Evolutionary conservation across 2,888 invertebrate species (phyloP).

Genomic region (Lithophane semibrunnea): DNA sequence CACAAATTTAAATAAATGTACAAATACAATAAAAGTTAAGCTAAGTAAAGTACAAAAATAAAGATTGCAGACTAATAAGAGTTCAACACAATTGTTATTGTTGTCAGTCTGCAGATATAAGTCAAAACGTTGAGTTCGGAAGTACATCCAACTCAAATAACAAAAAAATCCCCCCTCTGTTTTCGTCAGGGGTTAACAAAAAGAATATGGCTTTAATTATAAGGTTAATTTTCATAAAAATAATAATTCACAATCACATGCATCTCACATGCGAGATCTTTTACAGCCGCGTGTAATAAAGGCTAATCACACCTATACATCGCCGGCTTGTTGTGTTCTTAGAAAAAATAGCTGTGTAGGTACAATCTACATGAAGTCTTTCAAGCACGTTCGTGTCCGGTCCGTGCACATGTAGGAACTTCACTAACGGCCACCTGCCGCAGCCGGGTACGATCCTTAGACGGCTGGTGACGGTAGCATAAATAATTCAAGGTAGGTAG

Average conservation of each 20-base stretch:
- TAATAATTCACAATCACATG: constrained; percentile 1
- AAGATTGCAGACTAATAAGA: not conserved
- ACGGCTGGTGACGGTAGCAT: too few species aligned
- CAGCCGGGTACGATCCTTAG: not conserved
- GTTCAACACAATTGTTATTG: not conserved
- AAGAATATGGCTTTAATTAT: not conserved
- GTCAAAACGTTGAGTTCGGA: not conserved
- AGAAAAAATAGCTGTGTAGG: not conserved
- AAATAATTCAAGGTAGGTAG: too few species aligned
- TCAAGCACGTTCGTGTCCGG: not conserved
- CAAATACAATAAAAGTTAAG: not conserved
- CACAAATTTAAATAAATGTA: not conserved
- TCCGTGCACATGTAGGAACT: not conserved
- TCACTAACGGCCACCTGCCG: not conserved
- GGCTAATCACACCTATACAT: not conserved
- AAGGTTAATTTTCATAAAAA: not conserved
- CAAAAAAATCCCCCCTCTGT: not conserved
- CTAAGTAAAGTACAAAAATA: not conserved
- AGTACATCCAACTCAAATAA: not conserved
- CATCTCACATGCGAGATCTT: not conserved
- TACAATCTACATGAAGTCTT: not conserved
- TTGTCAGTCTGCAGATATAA: not conserved
- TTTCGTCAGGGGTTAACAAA: not conserved
- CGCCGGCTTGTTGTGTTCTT: too few species aligned
- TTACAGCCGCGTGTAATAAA: not conserved